Base-by-base conservation (phyloP, 2,113 vertebrate species). In the Festucalex cinctus region DNA sequence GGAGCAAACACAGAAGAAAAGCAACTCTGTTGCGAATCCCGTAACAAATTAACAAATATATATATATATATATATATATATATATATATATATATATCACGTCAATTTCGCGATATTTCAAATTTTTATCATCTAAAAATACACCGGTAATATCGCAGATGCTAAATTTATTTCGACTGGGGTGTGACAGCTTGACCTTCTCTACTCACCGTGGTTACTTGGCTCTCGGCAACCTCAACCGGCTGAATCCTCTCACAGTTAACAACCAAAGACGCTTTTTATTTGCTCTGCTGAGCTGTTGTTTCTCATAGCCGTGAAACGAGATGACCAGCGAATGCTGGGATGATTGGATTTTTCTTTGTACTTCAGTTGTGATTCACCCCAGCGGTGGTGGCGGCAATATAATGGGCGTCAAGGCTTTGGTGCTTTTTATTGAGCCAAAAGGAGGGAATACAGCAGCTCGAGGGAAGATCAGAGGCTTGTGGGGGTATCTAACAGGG, bases 141-240 rank as follows among this genome's bases (percentile, higher is more conserved):
- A n/a, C n/a, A n/a, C n/a, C n/a, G n/a, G n/a, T n/a, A n/a, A n/a
- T n/a, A n/a, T n/a, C n/a, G n/a, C n/a, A n/a, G n/a, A n/a, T n/a
- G n/a, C n/a, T n/a, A n/a, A n/a, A n/a, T n/a, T n/a, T n/a, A n/a
- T n/a, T n/a, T n/a, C n/a, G n/a, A 72, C 64, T 68, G 2, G 37
- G 75, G 67, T 68, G 66, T 74, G 84, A 83, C 81, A 71, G 78
- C 66, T 66, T 82, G 83, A 88, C 89, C 87, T 87, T 90, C 79
- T 84, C 76, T 46, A 44, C 71, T 76, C 32, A 73, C 80, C 77
- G 74, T 80, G 71, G 76, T 70, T 75, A 83, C 78, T 68, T 35
- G 14, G 59, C 73, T 69, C 60, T 64, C 56, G 6, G 78, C 68
- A 66, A 76, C 70, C 67, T 65, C 19, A 66, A 77, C 67, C 67